These are phyloP conservation scores for Alsophila aescularia DNA, from an alignment of 2,888 invertebrate species.

Conservation along the genomic window DNA sequence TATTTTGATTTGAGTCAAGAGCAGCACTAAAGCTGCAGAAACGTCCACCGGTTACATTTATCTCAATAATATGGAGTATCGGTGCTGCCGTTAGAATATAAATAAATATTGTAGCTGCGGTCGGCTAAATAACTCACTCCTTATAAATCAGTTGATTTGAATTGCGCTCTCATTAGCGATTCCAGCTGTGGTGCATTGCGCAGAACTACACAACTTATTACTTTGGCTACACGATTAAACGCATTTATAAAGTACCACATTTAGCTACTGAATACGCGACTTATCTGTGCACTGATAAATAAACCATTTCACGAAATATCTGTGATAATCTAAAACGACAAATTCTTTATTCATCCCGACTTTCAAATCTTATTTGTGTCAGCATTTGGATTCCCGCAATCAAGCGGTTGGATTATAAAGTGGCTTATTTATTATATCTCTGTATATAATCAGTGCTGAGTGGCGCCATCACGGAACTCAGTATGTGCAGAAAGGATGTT, in stretches of 20 bases:
- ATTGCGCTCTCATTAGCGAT: constrained; percentile 81
- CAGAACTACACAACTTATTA: constrained; percentile 80
- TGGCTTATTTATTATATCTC: constrained; percentile 48
- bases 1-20: constrained; percentile 14
- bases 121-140: constrained; percentile 76
- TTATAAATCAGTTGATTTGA: constrained; percentile 82
- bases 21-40: background rate
- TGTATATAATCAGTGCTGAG: constrained; percentile 39
- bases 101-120: constrained; percentile 71
- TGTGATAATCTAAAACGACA: constrained; percentile 35
- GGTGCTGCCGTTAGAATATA: constrained; percentile 68
- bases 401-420: constrained; percentile 44
- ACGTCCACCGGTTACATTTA: constrained; percentile 3
- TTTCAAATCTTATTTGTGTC: constrained; percentile 38
- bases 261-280: constrained; percentile 56
- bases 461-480: constrained; percentile 37
- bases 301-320: constrained; percentile 51
- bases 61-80: constrained; percentile 51
- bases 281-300: constrained; percentile 60
- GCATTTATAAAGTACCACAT: constrained; percentile 61
- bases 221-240: constrained; percentile 73
- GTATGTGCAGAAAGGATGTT: constrained; percentile 41
- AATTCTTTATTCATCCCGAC: constrained; percentile 34
- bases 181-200: constrained; percentile 67
- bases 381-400: constrained; percentile 29